Evolutionary conservation across 92 coral and sea anemone genomes (phyloP), one percentile per base, ranked within the genome.

Genomic region (Bergia sp.): DNA sequence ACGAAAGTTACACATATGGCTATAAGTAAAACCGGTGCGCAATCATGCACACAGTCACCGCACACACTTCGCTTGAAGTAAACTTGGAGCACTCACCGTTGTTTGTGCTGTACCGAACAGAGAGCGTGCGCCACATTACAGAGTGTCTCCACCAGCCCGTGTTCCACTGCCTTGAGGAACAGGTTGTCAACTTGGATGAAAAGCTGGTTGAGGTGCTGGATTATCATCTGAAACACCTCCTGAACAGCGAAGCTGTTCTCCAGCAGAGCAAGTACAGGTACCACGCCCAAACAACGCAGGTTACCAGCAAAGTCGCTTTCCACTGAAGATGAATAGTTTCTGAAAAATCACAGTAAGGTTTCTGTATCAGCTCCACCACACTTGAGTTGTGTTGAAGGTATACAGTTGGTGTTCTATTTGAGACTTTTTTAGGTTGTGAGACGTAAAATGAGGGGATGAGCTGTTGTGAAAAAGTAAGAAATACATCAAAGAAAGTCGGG

Each of bases 151-250:
- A 97, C 77, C 79, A 97, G 90, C 43, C 99, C 99, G 47, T 97
- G 96, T 53, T 94, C 98, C 23, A 94, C 94, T 49, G 99, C 98
- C 53, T 95, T 92, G 6, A 97, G 89, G 71, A 96, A 92, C 86
- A 96, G 92, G 74, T 95, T 96, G 80, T 96, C 99, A 72, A 96
- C 96, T 89, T 88, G 93, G 79, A 92, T 90, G 84, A 96, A 94
- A 15, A 95, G 79, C 76, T 93, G 98, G 53, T 96, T 93, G 8
- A 96, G 82, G 64, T 93, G 98, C 85, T 92, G 98, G 76, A 94
- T 89, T 57, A 96, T 89, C 94, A 96, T 90, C 47, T 93, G 99
- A 84, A 95, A 91, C 37, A 96, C 88, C 39, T 91, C 89, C 45
- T 96, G 99, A 84, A 84, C 90, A 12, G 92, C 43, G 77, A 94